These are phyloP conservation scores for Aselliscus stoliczkanus DNA, from an alignment of 2,797 vertebrate genomes.

Conservation along the genomic window DNA sequence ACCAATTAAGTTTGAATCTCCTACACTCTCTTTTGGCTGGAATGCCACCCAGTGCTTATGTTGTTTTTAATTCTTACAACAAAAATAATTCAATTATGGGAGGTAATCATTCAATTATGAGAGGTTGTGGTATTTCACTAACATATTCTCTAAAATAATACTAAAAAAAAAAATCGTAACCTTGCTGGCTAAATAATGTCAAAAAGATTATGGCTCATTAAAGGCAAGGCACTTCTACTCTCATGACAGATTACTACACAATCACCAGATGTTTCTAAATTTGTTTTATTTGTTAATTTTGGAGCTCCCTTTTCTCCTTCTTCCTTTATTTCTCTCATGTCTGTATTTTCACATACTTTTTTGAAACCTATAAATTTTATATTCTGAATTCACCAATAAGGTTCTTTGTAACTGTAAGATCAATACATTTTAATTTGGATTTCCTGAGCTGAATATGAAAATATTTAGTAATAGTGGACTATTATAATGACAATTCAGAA, in stretches of 20 bases:
- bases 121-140: constrained; percentile 57
- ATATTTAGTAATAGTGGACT: constrained; percentile 58
- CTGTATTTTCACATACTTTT: constrained; percentile 68
- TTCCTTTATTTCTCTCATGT: constrained; percentile 68
- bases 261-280: constrained; percentile 76
- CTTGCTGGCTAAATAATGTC: constrained; percentile 67
- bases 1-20: background rate
- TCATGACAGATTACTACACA: constrained; percentile 64
- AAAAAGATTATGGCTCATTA: constrained; percentile 73
- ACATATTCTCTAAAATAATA: constrained; percentile 68
- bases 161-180: constrained; percentile 63
- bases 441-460: constrained; percentile 47
- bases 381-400: constrained; percentile 68
- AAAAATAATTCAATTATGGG: constrained; percentile 35
- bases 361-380: constrained; percentile 71
- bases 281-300: constrained; percentile 72
- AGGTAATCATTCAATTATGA: constrained; percentile 37
- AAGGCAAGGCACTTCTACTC: constrained; percentile 74
- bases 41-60: background rate
- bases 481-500: constrained; percentile 74
- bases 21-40: background rate
- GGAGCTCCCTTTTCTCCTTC: constrained; percentile 60
- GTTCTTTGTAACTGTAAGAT: constrained; percentile 69
- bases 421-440: constrained; percentile 75
- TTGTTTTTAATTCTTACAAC: background rate